Percentiles rank a stretch among this genome's conserved stretches.
These are phyloP conservation scores for Proctacanthus coquilletti DNA, from an alignment of 1,140 invertebrate genomes.

Conservation along the genomic window DNA sequence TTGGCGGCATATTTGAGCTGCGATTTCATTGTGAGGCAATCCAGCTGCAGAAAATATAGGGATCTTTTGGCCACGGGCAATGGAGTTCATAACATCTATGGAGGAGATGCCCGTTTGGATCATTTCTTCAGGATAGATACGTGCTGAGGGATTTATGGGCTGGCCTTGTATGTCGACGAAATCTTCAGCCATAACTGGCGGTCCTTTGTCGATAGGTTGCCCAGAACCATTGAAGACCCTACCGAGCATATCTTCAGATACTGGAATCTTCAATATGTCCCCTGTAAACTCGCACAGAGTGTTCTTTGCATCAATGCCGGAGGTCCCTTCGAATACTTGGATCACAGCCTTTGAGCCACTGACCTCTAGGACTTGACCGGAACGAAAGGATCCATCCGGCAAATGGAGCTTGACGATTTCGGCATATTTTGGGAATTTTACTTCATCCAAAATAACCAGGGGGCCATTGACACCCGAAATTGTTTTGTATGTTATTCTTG, in stretches of 20 bases:
- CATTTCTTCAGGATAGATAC: conserved; percentile 97
- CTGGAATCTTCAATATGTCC: conserved; percentile 83
- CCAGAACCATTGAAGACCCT: conserved; percentile 93
- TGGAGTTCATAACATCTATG: conserved; percentile 95
- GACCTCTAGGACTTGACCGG: conserved; percentile 87
- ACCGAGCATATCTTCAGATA: conserved; percentile 92
- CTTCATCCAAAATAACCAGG: conserved; percentile 86
- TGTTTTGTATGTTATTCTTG: too few species aligned
- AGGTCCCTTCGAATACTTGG: conserved; percentile 92
- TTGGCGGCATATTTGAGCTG: conserved; percentile 93
- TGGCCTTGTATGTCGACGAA: conserved; percentile 90
- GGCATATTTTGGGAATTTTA: conserved; percentile 91
- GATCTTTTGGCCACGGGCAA: conserved; percentile 92
- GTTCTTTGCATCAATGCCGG: conserved; percentile 90
- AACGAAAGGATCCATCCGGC: conserved; percentile 75
- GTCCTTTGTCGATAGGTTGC: conserved; percentile 91
- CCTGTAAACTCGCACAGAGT: conserved; percentile 92
- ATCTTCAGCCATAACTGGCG: conserved; percentile 83
- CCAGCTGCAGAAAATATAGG: conserved; percentile 96
- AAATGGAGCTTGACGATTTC: conserved; percentile 88
- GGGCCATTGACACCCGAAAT: conserved; percentile 93
- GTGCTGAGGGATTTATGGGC: conserved; percentile 90
- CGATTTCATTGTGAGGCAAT: conserved; percentile 93
- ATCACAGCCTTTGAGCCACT: conserved; percentile 89
- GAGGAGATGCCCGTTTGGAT: conserved; percentile 95